Evolutionary conservation across 2,797 vertebrate genomes (phyloP).

Genomic region (Adrianichthys oophorus): DNA sequence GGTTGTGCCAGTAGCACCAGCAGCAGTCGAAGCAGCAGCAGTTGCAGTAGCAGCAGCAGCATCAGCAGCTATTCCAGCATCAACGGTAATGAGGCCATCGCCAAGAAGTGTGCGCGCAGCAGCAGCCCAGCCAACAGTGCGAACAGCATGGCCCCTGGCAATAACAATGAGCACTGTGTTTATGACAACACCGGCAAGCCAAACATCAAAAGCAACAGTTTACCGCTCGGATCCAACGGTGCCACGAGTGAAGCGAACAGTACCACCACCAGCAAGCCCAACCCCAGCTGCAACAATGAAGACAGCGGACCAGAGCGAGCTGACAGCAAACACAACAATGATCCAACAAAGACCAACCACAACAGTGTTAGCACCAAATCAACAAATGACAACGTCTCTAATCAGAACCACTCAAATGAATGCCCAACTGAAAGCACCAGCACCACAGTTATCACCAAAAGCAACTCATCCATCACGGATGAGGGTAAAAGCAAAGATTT

Average conservation of each 20-base stretch:
- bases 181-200: conserved; percentile 52
- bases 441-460: conserved; percentile 72
- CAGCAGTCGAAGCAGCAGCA: conserved; percentile 70
- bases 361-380: conserved; percentile 64
- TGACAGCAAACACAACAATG: conserved; percentile 50
- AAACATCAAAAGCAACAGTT: conserved; percentile 53
- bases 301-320: conserved; percentile 52
- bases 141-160: conserved; percentile 61
- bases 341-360: conserved; percentile 73
- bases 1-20: conserved; percentile 70
- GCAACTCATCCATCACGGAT: conserved; percentile 55
- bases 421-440: conserved; percentile 69
- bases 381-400: conserved; percentile 63
- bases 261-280: conserved; percentile 76
- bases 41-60: conserved; percentile 74
- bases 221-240: conserved; percentile 35
- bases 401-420: conserved; percentile 75
- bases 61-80: conserved; percentile 71
- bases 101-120: conserved; percentile 53
- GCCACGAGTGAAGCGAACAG: conserved; percentile 63
- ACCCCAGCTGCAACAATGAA: conserved; percentile 62
- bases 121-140: conserved; percentile 52
- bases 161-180: conserved; percentile 67
- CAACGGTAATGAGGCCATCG: conserved; percentile 60
- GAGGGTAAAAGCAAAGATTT: conserved; percentile 72